phyloP scores from a whole-genome alignment of 2,113 vertebrate species.

The Ctenomys sociabilis region DNA sequence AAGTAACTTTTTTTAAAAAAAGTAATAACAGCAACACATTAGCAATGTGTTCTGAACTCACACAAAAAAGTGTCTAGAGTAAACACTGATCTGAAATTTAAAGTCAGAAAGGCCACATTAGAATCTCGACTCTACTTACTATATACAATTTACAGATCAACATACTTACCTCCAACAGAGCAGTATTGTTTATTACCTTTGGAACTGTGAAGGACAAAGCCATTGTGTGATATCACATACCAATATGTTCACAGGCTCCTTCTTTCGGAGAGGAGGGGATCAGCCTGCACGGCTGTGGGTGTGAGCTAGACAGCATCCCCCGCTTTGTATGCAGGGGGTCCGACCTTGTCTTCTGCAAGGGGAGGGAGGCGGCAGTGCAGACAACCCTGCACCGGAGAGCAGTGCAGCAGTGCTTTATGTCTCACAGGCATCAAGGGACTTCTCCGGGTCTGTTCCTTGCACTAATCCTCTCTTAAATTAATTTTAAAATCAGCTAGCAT shows the following conservation, averaged over 20 bases:
- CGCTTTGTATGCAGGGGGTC: background rate
- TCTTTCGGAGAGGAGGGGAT: background rate
- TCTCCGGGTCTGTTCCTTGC: background rate
- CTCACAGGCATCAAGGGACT: background rate
- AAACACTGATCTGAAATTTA: background rate
- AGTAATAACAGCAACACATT: background rate
- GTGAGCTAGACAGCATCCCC: background rate
- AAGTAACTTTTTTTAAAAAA: constrained; percentile 36
- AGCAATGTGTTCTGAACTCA: constrained; percentile 40
- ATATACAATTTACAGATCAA: background rate
- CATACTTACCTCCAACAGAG: background rate
- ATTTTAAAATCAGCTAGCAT: background rate
- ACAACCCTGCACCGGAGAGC: background rate
- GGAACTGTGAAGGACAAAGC: background rate
- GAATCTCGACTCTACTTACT: background rate
- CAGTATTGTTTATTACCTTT: background rate
- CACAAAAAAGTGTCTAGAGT: background rate
- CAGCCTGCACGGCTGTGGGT: background rate
- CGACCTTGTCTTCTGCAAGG: background rate
- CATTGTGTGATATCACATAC: background rate
- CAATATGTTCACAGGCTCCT: background rate
- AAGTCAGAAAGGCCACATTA: background rate
- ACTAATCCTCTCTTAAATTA: background rate
- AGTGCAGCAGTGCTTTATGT: background rate
- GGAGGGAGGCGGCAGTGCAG: background rate